Evolutionary conservation across 2,113 vertebrate genomes (phyloP), one percentile per base, ranked within the genome.

Genomic region (Osmerus eperlanus): DNA sequence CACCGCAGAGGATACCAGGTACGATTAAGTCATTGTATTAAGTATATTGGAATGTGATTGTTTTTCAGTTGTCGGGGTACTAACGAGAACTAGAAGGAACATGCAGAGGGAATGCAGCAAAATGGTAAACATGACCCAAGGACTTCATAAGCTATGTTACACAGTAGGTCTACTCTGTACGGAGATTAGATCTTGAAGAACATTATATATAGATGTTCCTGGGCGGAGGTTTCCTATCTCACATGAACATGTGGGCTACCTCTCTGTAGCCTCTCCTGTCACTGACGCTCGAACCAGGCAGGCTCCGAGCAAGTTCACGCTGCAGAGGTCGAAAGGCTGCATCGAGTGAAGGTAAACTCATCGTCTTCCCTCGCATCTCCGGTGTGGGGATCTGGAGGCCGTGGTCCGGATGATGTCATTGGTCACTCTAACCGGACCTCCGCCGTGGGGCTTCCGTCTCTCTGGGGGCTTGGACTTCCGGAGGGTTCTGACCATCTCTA

Each of bases 361-460:
- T 53, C 1, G 32, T 56, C n/a, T 15, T 56, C 54, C 16, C 54
- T 18, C 5, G 14, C 54, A n/a, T 15, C 15, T 54, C 54, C 16
- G 4, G 0, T 0, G 18, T 21, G 18, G 15, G 41, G 65, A 47
- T 47, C 15, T 2, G 8, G 41, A 13, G 63, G 32, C 68, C 29
- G 12, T 25, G n/a, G n/a, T 36, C 56, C 29, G n/a, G 9, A 94
- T 94, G 92, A 73, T 63, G 0, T 75, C 91, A 80, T 88, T 66
- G 0, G 85, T 94, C 79, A 90, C 88, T 0, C 72, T 94, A 56
- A 21, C 75, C 0, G 92, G 91, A 1, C 92, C 91, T 0, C 88
- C 91, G 0, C 93, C 92, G 1, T 94, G 93, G 93, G 92, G 93
- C 78, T 94, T 94, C 85, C 90, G 93, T 4, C 89, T 94, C 70